Conservation (phyloP, 1,140 invertebrate genomes). For the Coenobita brevimanus region DNA sequence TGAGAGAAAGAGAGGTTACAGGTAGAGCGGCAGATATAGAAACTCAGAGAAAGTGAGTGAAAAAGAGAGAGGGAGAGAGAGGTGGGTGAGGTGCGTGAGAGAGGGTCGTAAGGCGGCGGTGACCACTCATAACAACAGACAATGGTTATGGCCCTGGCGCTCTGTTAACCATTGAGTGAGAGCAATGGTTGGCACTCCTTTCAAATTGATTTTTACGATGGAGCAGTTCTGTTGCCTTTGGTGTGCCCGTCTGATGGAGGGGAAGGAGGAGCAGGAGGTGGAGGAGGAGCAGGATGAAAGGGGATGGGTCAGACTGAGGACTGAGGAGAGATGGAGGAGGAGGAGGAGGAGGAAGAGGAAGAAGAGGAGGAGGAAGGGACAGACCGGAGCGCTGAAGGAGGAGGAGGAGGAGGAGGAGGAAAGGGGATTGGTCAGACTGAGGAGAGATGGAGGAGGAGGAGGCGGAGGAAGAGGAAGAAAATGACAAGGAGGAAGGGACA, state of each 20-base stretch:
- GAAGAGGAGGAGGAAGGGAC: too few species aligned
- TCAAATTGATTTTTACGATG: conserved; percentile 65
- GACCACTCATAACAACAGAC: conserved; percentile 64
- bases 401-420: too few species aligned
- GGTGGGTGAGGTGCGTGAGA: conserved; percentile 23
- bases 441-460: too few species aligned
- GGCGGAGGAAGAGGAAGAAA: too few species aligned
- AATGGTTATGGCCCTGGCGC: conserved; percentile 57
- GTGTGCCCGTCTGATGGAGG: background rate
- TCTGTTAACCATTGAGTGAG: conserved; percentile 62
- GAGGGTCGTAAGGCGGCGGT: conserved; percentile 30
- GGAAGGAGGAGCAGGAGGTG: conserved; percentile 2
- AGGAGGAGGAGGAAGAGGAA: too few species aligned
- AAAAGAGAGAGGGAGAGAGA: background rate
- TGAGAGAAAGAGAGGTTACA: conserved; percentile 3
- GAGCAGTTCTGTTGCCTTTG: conserved; percentile 27
- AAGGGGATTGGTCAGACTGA: too few species aligned
- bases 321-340: too few species aligned
- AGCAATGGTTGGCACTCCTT: conserved; percentile 56
- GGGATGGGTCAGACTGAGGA: too few species aligned
- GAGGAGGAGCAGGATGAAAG: too few species aligned
- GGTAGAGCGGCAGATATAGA: conserved; percentile 4
- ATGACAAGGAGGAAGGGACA: too few species aligned
- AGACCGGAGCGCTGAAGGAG: too few species aligned
- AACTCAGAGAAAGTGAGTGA: background rate